A percentile compares a stretch with the other conserved stretches of the same genome.
Conservation (phyloP, 2,888 invertebrate genomes). For the Lepidocyrtinus sp. region DNA sequence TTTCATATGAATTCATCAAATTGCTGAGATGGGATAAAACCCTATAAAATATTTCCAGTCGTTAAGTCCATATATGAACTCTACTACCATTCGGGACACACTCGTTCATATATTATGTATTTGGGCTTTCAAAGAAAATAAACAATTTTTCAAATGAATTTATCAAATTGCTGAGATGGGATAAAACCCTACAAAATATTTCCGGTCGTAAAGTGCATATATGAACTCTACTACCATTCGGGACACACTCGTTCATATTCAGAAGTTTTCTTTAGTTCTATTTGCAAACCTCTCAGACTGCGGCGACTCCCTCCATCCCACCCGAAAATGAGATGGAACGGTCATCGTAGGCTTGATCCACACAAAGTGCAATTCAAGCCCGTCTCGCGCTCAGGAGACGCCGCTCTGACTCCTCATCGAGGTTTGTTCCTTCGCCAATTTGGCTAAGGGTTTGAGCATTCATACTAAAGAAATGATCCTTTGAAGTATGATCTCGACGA, state of each 20-base stretch:
- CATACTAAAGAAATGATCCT: slow-evolving; percentile 59
- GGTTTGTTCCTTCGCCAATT: slow-evolving; percentile 68
- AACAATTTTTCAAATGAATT: too few species aligned
- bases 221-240: background rate
- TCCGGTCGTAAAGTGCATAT: too few species aligned
- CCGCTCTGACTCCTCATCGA: slow-evolving; percentile 66
- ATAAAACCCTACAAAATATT: too few species aligned
- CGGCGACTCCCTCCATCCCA: slow-evolving; percentile 63
- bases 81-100: background rate
- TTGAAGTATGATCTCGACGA: slow-evolving; percentile 54
- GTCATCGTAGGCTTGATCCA: slow-evolving; percentile 65
- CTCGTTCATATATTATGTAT: background rate
- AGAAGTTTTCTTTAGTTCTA: slow-evolving; percentile 41
- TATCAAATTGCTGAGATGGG: too few species aligned
- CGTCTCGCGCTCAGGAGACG: slow-evolving; percentile 62
- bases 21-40: too few species aligned
- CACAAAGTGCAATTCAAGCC: slow-evolving; percentile 34
- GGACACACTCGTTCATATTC: background rate
- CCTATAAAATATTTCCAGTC: too few species aligned
- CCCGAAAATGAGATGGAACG: slow-evolving; percentile 63
- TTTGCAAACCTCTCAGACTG: slow-evolving; percentile 66
- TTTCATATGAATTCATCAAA: too few species aligned
- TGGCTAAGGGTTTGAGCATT: slow-evolving; percentile 65
- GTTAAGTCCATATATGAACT: too few species aligned
- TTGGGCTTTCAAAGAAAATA: too few species aligned